Percentiles rank a stretch among this genome's conserved stretches.
Conservation (phyloP, 2,888 invertebrate species). For the Acanthosepion pharaonis region DNA sequence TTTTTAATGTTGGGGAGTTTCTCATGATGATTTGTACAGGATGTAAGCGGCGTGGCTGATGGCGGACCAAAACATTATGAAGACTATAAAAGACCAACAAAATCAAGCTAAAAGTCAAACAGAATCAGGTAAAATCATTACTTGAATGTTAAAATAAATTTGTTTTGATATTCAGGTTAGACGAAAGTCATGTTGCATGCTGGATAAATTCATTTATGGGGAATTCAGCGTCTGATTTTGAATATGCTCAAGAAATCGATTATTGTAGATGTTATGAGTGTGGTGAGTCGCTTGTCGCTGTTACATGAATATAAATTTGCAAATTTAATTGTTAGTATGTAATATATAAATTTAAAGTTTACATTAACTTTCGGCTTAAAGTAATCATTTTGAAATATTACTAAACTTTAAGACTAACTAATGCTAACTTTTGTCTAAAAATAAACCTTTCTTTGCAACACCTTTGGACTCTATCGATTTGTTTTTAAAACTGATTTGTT, state of each 20-base stretch:
- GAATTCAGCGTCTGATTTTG: neutral
- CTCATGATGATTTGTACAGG: neutral
- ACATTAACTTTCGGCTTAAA: neutral
- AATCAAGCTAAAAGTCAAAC: constrained; percentile 23
- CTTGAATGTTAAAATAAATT: neutral
- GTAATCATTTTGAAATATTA: neutral
- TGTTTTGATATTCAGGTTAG: neutral
- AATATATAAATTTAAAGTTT: neutral
- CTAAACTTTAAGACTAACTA: neutral
- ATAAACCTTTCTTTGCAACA: neutral
- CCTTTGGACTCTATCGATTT: too few relatives aligned
- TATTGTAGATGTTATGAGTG: neutral
- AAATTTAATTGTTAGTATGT: neutral
- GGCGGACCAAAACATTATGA: constrained; percentile 42
- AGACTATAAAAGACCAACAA: constrained; percentile 41
- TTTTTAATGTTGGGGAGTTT: neutral
- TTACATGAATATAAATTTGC: neutral
- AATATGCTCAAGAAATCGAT: neutral
- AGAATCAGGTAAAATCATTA: constrained; percentile 34
- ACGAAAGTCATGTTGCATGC: neutral
- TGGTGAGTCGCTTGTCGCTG: neutral
- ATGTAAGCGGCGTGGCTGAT: constrained; percentile 8
- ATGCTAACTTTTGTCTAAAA: neutral
- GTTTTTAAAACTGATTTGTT: too few relatives aligned
- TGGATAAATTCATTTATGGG: neutral